Evolutionary conservation across 2,888 invertebrate species (phyloP).

Genomic region (Spisula solida): DNA sequence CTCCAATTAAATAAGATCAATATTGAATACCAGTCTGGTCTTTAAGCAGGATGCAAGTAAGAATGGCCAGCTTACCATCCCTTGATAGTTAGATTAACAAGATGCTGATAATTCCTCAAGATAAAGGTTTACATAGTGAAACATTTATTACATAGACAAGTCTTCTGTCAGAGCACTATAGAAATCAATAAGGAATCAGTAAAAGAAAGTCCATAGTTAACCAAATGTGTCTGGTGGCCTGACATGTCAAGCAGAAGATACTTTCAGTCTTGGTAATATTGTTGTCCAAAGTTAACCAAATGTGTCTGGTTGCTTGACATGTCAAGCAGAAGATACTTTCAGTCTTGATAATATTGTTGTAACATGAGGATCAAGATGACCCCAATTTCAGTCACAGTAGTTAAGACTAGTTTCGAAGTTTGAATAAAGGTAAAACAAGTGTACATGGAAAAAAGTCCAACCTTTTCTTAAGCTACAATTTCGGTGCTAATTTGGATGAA

Average conservation of each 20-base stretch:
- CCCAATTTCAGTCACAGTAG: no score
- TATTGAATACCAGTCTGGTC: no score
- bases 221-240: constrained; percentile 3
- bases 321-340: not conserved
- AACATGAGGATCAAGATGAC: no score
- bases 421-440: no score
- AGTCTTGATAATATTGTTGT: not conserved
- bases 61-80: not conserved
- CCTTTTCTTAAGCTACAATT: no score
- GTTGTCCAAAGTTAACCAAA: constrained; percentile 15
- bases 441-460: no score
- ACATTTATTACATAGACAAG: constrained; percentile 10
- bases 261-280: no score
- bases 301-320: not conserved
- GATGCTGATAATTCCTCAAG: not conserved
- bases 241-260: constrained; percentile 7
- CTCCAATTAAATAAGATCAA: no score
- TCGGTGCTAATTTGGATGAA: no score
- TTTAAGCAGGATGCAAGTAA: not conserved
- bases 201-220: not conserved
- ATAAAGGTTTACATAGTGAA: not conserved
- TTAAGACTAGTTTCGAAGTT: no score
- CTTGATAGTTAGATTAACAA: not conserved
- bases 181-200: not conserved
- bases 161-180: not conserved